phyloP scores from a whole-genome alignment of 2,113 vertebrate genomes.

The Etheostoma cragini region DNA sequence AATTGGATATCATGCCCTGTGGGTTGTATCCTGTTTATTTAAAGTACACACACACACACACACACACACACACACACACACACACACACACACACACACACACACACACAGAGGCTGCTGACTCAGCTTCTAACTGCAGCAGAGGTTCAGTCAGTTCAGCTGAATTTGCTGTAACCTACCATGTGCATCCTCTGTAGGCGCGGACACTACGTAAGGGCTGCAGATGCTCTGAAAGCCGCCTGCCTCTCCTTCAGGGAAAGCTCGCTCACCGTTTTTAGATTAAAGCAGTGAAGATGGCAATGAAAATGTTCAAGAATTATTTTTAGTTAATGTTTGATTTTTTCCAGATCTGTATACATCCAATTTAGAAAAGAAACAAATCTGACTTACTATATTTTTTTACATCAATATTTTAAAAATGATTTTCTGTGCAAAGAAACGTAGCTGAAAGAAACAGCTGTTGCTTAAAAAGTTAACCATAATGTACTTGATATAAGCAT shows the following conservation, averaged over 20 bases:
- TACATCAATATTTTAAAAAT: neutral
- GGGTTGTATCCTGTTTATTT: constrained; percentile 68
- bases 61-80: constrained; percentile 3
- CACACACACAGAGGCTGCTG: constrained; percentile 33
- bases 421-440: neutral
- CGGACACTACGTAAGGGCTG: constrained; percentile 6
- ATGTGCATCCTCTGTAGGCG: constrained; percentile 9
- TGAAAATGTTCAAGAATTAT: neutral
- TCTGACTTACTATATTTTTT: neutral
- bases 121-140: constrained; percentile 45
- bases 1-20: constrained; percentile 63
- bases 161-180: constrained; percentile 36
- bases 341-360: neutral
- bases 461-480: neutral
- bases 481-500: neutral
- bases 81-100: constrained; percentile 13
- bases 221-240: neutral
- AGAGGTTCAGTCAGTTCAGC: constrained; percentile 55
- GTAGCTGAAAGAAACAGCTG: neutral
- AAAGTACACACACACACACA: constrained; percentile 31
- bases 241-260: constrained; percentile 7
- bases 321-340: neutral
- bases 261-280: constrained; percentile 2
- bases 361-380: neutral
- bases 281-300: neutral